Base-by-base conservation (phyloP, 2,113 vertebrate species). In the Actinemys pallida region DNA sequence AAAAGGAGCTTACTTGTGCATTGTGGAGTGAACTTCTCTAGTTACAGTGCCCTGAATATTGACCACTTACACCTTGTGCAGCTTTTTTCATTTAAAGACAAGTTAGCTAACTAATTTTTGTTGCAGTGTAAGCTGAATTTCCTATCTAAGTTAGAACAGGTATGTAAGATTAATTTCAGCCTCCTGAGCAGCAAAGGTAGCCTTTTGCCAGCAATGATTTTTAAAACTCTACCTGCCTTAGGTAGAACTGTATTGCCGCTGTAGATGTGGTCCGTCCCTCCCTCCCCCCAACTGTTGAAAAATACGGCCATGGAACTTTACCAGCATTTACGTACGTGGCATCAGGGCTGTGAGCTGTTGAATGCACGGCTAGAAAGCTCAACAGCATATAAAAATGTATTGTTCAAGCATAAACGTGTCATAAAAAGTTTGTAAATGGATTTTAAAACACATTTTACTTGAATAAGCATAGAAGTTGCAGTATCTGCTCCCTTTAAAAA, bases 361-460 rank as follows among this genome's bases (percentile, higher is more conserved):
- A 95, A 92, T 95, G 62, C 45, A 78, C 89, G 87, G 90, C 97
- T 93, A 92, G 95, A 94, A 96, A 95, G 72, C 93, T 91, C 86
- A 94, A 86, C 88, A 79, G 10, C 19, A 27, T 96, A 91, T 93
- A 92, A 96, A 93, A 49, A 53, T 90, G 22, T 87, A 56, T 72
- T 92, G 81, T 91, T 75, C 69, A 93, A 92, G 89, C 42, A 39
- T 94, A 62, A 88, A 96, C 86, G 8, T 62, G 14, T 4, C 83
- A 45, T 88, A 83, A 94, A 93, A 92, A 86, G 81, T 81, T 97
- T 95, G 29, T 94, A 84, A 91, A 90, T 81, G 86, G 69, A 76
- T 95, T 95, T 96, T 7, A 83, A 47, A 86, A 3, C 47, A 8
- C 76, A 45, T 92, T 88, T 62, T 92, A 27, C 29, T 35, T 31